Evolutionary conservation across 2,113 vertebrate species (phyloP).

Genomic region (Cyanoderma ruficeps): DNA sequence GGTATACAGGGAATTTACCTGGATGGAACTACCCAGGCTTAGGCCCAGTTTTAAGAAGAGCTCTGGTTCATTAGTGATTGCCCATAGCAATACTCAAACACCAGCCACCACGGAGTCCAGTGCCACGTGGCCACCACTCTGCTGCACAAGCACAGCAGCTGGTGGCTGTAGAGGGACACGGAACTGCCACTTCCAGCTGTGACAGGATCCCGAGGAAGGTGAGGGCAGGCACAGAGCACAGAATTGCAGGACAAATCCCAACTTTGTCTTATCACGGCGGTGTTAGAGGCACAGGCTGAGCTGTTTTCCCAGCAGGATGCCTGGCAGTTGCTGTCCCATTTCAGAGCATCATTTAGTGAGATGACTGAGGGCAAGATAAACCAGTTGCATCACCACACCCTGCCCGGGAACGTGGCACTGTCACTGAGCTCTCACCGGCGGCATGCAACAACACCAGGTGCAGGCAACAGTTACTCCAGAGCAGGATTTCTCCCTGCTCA

Average conservation of each 20-base stretch:
- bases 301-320: neutral
- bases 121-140: neutral
- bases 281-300: neutral
- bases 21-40: neutral
- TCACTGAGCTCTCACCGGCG: neutral
- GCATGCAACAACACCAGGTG: rapidly evolving
- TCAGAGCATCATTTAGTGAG: rapidly evolving
- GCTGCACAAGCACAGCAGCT: neutral
- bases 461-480: neutral
- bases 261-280: rapidly evolving
- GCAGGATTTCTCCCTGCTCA: rapidly evolving
- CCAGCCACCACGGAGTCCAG: neutral
- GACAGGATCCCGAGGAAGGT: rapidly evolving
- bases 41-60: neutral
- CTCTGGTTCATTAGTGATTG: neutral
- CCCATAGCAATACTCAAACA: neutral
- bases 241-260: rapidly evolving
- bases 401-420: neutral
- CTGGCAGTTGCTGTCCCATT: neutral
- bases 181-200: neutral
- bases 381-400: neutral
- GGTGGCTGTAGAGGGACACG: neutral
- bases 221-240: rapidly evolving
- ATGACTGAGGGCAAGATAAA: neutral
- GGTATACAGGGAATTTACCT: neutral